phyloP scores from a whole-genome alignment of 23 tunicate species.

The Oikopleura albicans region DNA sequence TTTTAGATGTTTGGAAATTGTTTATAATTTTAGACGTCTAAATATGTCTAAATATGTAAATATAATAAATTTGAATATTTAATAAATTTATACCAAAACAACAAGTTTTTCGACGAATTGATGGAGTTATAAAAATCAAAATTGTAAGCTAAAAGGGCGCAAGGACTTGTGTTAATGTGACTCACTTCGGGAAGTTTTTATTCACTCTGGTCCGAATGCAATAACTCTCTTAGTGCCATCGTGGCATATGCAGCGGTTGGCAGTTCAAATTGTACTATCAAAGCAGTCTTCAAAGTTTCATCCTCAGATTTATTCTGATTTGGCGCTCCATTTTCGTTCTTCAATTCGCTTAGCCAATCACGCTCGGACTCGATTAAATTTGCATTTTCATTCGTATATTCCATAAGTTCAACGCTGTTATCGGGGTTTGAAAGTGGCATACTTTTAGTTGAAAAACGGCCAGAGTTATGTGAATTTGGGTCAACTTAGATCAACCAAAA shows the following conservation, averaged over 20 bases:
- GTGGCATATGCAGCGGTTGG: background rate
- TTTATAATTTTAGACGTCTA: background rate
- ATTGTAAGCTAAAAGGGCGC: too few relatives aligned
- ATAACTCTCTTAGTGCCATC: background rate
- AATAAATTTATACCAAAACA: too few relatives aligned
- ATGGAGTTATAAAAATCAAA: too few relatives aligned
- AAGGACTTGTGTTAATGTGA: too few relatives aligned
- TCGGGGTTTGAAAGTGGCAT: too few relatives aligned
- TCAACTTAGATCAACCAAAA: too few relatives aligned
- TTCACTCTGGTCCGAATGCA: background rate
- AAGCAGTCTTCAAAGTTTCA: background rate
- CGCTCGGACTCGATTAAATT: background rate
- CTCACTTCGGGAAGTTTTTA: too few relatives aligned
- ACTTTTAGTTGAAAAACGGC: too few relatives aligned
- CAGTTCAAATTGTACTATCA: background rate
- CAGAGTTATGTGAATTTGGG: too few relatives aligned
- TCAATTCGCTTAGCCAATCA: background rate
- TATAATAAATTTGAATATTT: too few relatives aligned
- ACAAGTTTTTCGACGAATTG: too few relatives aligned
- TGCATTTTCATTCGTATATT: background rate
- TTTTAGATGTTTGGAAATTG: background rate
- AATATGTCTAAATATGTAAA: background rate
- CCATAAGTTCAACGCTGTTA: background rate
- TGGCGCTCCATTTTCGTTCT: background rate
- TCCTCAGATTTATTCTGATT: background rate